These are phyloP conservation scores for Brachyhypopomus gauderio DNA, from an alignment of 2,113 vertebrate genomes.

Conservation along the genomic window DNA sequence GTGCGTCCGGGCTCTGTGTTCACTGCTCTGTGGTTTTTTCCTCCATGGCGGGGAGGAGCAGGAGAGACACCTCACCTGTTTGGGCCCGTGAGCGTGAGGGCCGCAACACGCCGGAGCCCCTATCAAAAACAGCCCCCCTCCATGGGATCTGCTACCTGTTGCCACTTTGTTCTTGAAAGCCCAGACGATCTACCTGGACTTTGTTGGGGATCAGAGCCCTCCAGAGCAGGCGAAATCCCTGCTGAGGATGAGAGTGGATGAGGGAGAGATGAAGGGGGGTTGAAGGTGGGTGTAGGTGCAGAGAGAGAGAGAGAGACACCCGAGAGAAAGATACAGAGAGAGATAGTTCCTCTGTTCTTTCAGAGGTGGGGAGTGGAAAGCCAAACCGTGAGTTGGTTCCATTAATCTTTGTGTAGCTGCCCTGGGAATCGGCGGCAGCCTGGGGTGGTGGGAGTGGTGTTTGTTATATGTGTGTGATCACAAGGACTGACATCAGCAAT, in stretches of 20 bases:
- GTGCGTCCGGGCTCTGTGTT: background rate
- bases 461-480: slow-evolving; percentile 6
- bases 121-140: slow-evolving; percentile 27
- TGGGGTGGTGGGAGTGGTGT: background rate
- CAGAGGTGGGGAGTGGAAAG: slow-evolving; percentile 11
- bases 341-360: too few relatives aligned
- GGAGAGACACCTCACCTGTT: background rate
- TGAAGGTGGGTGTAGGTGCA: background rate
- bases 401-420: slow-evolving; percentile 10
- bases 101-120: background rate
- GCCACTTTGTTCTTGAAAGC: slow-evolving; percentile 50
- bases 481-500: background rate
- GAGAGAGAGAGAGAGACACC: background rate
- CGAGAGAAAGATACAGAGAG: background rate
- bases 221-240: slow-evolving; percentile 25
- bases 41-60: background rate
- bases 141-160: slow-evolving; percentile 32
- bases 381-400: slow-evolving; percentile 6
- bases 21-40: background rate
- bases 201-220: slow-evolving; percentile 51
- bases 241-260: slow-evolving; percentile 19
- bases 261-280: background rate
- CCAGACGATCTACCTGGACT: slow-evolving; percentile 34
- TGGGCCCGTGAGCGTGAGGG: background rate
- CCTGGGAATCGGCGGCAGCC: slow-evolving; percentile 3